These are phyloP conservation scores for Hemicrepidius hirtus DNA, from an alignment of 2,888 invertebrate genomes.

Conservation along the genomic window DNA sequence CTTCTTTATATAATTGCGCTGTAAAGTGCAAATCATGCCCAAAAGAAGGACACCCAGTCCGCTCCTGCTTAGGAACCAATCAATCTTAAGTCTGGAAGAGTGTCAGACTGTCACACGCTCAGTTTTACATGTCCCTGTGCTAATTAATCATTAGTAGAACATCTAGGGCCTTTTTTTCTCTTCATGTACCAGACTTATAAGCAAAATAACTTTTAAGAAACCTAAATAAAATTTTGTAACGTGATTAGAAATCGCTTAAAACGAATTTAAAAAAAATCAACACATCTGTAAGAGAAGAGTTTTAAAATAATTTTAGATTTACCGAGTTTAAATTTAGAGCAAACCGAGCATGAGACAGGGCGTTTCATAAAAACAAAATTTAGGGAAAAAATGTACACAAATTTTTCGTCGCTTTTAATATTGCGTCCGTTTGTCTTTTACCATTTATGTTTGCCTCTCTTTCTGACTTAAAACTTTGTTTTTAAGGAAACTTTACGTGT, in stretches of 20 bases:
- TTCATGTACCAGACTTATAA: not conserved
- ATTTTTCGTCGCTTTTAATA: conserved; percentile 62
- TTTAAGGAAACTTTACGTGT: conserved; percentile 68
- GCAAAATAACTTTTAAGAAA: no score
- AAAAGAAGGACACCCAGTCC: conserved; percentile 17
- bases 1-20: no score
- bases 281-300: conserved; percentile 35
- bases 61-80: conserved; percentile 48
- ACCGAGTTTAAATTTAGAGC: conserved; percentile 51
- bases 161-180: conserved; percentile 46
- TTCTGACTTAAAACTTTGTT: conserved; percentile 58
- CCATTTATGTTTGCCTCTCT: conserved; percentile 28
- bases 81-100: conserved; percentile 53
- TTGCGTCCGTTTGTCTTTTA: conserved; percentile 58
- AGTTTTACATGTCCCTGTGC: conserved; percentile 66
- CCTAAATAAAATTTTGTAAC: not conserved
- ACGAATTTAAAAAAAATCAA: no score
- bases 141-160: conserved; percentile 69
- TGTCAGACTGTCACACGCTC: conserved; percentile 69
- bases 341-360: conserved; percentile 45
- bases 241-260: not conserved
- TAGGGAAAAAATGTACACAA: conserved; percentile 57
- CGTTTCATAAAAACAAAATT: conserved; percentile 51
- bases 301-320: conserved; percentile 39
- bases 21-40: no score